phyloP scores from a whole-genome alignment of 30 jellyfish, hydroid and myxozoan genomes.

The Pseudorhiza aurosa region DNA sequence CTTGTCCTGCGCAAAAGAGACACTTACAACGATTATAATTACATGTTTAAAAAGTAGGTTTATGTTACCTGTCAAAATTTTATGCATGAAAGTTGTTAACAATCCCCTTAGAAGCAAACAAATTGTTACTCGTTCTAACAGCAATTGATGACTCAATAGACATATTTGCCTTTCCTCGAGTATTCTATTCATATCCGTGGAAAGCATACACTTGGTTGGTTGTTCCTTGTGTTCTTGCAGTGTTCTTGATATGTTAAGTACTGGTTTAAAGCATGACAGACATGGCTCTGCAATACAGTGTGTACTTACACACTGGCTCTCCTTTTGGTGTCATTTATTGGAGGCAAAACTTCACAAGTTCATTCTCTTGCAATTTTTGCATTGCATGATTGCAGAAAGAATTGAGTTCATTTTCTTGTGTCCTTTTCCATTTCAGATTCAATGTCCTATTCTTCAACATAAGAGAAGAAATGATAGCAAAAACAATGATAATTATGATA shows the following conservation, averaged over 20 bases:
- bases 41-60: too few species aligned
- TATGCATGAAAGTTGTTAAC: background rate
- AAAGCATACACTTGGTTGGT: conserved; percentile 14
- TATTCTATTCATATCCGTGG: conserved; percentile 7
- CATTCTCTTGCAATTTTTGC: conserved; percentile 26
- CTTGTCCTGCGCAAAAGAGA: background rate
- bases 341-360: conserved; percentile 25
- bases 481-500: too few species aligned
- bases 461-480: conserved; percentile 61
- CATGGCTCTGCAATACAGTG: conserved; percentile 43
- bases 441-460: conserved; percentile 48
- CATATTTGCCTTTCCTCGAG: background rate
- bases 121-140: background rate
- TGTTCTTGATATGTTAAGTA: conserved; percentile 9
- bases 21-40: too few species aligned
- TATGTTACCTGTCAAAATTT: background rate
- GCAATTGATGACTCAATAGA: background rate
- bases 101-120: background rate
- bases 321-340: conserved; percentile 46
- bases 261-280: conserved; percentile 26
- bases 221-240: conserved; percentile 36
- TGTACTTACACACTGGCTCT: conserved; percentile 45
- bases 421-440: conserved; percentile 50
- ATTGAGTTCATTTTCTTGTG: conserved; percentile 35
- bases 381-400: conserved; percentile 47